Base-by-base conservation (phyloP, 2,888 invertebrate species). In the Trichogramma dendrolimi region DNA sequence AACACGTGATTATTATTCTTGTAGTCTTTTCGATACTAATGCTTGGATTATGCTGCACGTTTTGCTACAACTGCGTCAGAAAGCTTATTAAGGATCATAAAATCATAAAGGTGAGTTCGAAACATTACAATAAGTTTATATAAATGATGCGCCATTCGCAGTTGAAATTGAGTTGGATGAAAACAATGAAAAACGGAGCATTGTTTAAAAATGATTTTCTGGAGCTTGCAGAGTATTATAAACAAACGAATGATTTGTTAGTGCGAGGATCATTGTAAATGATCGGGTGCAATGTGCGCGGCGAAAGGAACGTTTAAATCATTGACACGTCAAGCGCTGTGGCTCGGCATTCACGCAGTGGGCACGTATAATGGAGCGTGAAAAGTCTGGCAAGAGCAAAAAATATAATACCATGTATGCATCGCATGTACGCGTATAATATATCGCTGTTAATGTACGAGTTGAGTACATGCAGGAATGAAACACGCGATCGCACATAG, bases 41-140 rank as follows among this genome's bases (percentile, higher is more conserved):
- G 58, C 88, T 90, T 49, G 92, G 93, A 41, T 92, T 95, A 90
- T 90, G 91, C 74, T 87, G 91, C 75, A 91, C 93, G 49, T 92
- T 94, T 80, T 84, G 94, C 67, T 91, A 91, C 81, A 94, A 93
- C 75, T 94, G 94, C 79, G 84, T 91, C 68, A 85, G 89, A 70
- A 94, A 95, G 76, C 84, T 95, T 47, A 86, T 92, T 72, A 87
- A 90, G 76, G 94, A 94, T 81, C 93, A 92, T 74, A 86, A 88
- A 72, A 88, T 91, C 71, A 93, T 93, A 72, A 89, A 91, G 86
- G 93, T 92, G 80, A 83, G 84, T 80, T 27, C 2, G 63, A 27
- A 47, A 53, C 49, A 14, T 56, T 38, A 4, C 14, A 6, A 2
- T 44, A 44, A n/a, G 3, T 14, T 27, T 44, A 54, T 43, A 27